Conservation (phyloP, 1,140 invertebrate species). For the Helicoverpa zea region DNA sequence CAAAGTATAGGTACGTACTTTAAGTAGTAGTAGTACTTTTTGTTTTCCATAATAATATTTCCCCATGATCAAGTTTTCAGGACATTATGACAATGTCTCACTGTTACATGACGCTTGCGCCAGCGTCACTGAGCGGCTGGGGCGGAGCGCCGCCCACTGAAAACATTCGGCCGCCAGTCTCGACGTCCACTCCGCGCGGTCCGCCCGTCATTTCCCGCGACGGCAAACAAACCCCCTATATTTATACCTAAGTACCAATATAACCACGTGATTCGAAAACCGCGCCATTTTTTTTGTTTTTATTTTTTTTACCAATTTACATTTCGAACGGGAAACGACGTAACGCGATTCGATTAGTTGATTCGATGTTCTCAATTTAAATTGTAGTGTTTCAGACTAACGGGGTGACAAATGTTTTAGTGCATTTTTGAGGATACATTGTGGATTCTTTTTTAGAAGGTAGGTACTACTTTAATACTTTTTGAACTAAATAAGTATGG, state of each 20-base stretch:
- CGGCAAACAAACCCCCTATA: conserved; percentile 58
- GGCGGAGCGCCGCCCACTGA: conserved; percentile 79
- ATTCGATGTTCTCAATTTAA: conserved; percentile 55
- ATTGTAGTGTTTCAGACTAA: conserved; percentile 70
- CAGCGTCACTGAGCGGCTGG: conserved; percentile 67
- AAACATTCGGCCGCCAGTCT: conserved; percentile 73
- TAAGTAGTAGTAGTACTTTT: too few relatives aligned
- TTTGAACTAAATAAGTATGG: background rate
- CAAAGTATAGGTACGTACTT: too few relatives aligned
- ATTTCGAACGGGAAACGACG: conserved; percentile 63
- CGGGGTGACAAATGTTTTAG: conserved; percentile 62
- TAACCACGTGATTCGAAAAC: conserved; percentile 47
- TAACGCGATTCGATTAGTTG: conserved; percentile 62
- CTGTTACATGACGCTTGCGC: conserved; percentile 72
- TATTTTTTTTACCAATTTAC: conserved; percentile 51
- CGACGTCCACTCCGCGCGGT: conserved; percentile 87
- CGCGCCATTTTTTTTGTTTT: conserved; percentile 55
- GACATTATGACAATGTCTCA: conserved; percentile 57
- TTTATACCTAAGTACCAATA: conserved; percentile 51
- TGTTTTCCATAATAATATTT: too few relatives aligned
- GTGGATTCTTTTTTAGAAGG: conserved; percentile 66
- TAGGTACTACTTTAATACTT: conserved; percentile 60
- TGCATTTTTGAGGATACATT: conserved; percentile 65
- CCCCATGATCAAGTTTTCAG: background rate
- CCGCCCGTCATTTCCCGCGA: conserved; percentile 81